Percentiles rank a stretch among this genome's conserved stretches.
Evolutionary conservation across 2,888 invertebrate species (phyloP).

Genomic region (Coelinius sp.): DNA sequence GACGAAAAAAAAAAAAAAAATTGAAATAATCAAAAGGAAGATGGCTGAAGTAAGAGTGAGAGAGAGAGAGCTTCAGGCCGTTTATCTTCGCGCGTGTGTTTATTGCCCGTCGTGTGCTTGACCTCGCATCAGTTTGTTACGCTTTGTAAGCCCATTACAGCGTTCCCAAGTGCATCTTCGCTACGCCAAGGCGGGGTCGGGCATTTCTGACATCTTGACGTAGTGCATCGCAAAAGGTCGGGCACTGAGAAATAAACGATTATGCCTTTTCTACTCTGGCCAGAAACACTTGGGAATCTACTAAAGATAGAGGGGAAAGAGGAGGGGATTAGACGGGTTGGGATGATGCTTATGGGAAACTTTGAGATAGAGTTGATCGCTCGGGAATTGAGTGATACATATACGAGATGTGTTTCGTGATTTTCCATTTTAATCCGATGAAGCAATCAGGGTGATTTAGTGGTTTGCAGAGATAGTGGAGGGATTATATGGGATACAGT

Average conservation of each 20-base stretch:
- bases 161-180: slow-evolving; percentile 66
- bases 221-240: slow-evolving; percentile 70
- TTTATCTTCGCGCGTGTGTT: slow-evolving; percentile 69
- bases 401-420: slow-evolving; percentile 11
- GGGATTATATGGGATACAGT: background rate
- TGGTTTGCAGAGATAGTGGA: background rate
- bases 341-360: slow-evolving; percentile 15
- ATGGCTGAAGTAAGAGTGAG: slow-evolving; percentile 9
- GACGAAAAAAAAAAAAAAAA: background rate
- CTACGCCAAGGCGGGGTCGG: slow-evolving; percentile 67
- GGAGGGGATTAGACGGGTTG: slow-evolving; percentile 5
- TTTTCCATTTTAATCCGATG: slow-evolving; percentile 5
- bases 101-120: slow-evolving; percentile 70
- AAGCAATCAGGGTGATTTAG: slow-evolving; percentile 11
- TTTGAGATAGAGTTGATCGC: background rate
- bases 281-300: slow-evolving; percentile 1
- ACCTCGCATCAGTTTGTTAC: slow-evolving; percentile 71
- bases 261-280: slow-evolving; percentile 46
- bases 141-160: slow-evolving; percentile 71
- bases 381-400: slow-evolving; percentile 19
- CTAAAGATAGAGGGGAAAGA: slow-evolving; percentile 1
- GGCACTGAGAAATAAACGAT: slow-evolving; percentile 63
- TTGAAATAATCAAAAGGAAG: background rate
- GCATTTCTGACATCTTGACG: slow-evolving; percentile 69
- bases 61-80: slow-evolving; percentile 52